Conservation (phyloP, 1,140 invertebrate genomes). For the Agrilus planipennis region DNA sequence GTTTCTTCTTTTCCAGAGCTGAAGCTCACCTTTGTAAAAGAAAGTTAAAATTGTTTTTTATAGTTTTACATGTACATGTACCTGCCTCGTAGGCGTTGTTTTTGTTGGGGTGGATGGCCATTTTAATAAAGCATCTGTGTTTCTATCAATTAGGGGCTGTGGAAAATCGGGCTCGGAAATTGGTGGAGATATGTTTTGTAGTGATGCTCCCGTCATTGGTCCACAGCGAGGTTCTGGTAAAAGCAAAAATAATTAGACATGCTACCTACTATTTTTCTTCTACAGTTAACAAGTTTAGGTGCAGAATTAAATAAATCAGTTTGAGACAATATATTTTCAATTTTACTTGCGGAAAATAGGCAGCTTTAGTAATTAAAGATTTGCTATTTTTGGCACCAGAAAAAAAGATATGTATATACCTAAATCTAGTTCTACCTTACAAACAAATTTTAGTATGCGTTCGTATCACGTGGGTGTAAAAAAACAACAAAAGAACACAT, state of each 20-base stretch:
- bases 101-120: slow-evolving; percentile 31
- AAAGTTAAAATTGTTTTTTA: slow-evolving; percentile 1
- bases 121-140: slow-evolving; percentile 37
- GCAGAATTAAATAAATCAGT: not conserved
- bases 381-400: not conserved
- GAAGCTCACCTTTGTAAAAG: slow-evolving; percentile 30
- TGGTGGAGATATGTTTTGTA: slow-evolving; percentile 30
- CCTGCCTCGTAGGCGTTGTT: slow-evolving; percentile 28
- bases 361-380: too few relatives aligned
- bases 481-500: too few relatives aligned
- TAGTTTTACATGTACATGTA: slow-evolving; percentile 15
- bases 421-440: too few relatives aligned
- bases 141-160: slow-evolving; percentile 39
- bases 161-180: slow-evolving; percentile 39
- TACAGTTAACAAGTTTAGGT: not conserved
- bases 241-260: not conserved
- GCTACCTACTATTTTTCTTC: not conserved
- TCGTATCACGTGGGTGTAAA: too few relatives aligned
- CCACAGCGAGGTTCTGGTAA: slow-evolving; percentile 36
- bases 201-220: slow-evolving; percentile 37
- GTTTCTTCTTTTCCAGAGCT: slow-evolving; percentile 21
- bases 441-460: too few relatives aligned
- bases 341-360: too few relatives aligned
- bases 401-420: not conserved
- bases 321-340: not conserved